These are phyloP conservation scores for Romanogobio albipinnatus DNA, from an alignment of 2,113 vertebrate species.

Conservation along the genomic window DNA sequence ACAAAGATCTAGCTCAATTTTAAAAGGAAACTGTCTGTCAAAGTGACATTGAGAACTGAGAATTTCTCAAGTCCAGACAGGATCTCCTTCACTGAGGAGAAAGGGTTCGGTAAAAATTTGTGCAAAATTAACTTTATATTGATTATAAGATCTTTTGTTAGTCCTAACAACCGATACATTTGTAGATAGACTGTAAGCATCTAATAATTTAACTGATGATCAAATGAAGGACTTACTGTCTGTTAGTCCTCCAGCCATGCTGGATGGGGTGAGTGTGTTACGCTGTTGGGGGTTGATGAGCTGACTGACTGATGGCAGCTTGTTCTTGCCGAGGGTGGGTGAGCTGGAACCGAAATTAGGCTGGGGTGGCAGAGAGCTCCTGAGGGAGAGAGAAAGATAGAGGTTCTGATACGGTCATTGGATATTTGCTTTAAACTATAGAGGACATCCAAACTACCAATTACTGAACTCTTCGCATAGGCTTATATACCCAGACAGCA, in stretches of 20 bases:
- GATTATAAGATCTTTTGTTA: background rate
- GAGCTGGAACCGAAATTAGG: slow-evolving; percentile 87
- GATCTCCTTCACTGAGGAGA: slow-evolving; percentile 34
- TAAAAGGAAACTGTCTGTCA: slow-evolving; percentile 56
- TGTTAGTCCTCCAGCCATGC: slow-evolving; percentile 88
- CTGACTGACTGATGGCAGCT: slow-evolving; percentile 98
- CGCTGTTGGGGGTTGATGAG: slow-evolving; percentile 98
- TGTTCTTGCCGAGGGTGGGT: slow-evolving; percentile 94
- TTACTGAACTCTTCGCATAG: background rate
- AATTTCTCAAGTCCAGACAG: slow-evolving; percentile 58
- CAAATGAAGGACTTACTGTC: slow-evolving; percentile 85
- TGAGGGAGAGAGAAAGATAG: slow-evolving; percentile 72
- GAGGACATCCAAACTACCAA: background rate
- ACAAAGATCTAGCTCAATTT: slow-evolving; percentile 65
- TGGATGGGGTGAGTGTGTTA: slow-evolving; percentile 91
- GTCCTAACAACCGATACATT: background rate
- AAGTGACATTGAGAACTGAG: slow-evolving; percentile 43
- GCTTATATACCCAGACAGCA: too few relatives aligned
- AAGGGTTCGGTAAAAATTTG: background rate
- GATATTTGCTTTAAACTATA: background rate
- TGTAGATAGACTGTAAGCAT: background rate
- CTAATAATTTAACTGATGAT: background rate
- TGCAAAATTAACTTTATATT: background rate
- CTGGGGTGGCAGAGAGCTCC: slow-evolving; percentile 88
- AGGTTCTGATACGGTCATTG: slow-evolving; percentile 49